Base-by-base conservation (phyloP, 2,113 vertebrate genomes). In the Pan troglodytes region DNA sequence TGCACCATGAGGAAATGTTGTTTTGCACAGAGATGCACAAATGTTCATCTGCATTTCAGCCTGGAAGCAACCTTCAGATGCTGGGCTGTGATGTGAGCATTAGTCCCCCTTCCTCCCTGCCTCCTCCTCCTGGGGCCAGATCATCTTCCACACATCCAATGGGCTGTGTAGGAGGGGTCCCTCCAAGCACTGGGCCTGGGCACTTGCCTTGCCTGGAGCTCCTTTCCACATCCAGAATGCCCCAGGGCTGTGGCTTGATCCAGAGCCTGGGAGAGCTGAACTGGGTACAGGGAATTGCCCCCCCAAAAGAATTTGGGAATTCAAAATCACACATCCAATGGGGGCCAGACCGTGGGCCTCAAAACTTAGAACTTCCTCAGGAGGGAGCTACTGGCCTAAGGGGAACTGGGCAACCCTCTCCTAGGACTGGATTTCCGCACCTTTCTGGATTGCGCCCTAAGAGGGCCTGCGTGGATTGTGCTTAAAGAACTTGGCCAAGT, bases 1-100 rank as follows among this genome's bases (percentile, higher is more conserved):
- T 98, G 96, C 93, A 97, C 94, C 97, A 96, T 90, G 91, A 98
- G 97, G 98, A 98, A 98, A 98, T 96, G 97, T 97, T 97, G 97
- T 98, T 98, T 94, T 98, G 85, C 87, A 97, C 97, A 98, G 96
- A 97, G 97, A 89, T 59, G 57, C 8, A 25, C 23, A 25, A 59
- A 59, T 96, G 88, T 89, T 97, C 96, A 95, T 68, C 94, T 92
- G 89, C 83, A 40, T 97, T 98, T 96, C 87, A 70, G 45, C 95
- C 96, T 95, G 88, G 96, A 98, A 97, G 76, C 95, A 95, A 90
- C 94, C 97, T 95, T 38, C 80, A 95, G 96, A 96, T 12, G 23
- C 94, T 50, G 73, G 72, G 32, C 76, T 83, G 17, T 30, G 35
- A 20, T 12, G 20, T 52, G 38, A 50, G 40, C 35, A 9, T 3